A percentile compares a stretch with the other conserved stretches of the same genome.
Evolutionary conservation across 23 tunicate species (phyloP).

Genomic region (Corella eumyota): DNA sequence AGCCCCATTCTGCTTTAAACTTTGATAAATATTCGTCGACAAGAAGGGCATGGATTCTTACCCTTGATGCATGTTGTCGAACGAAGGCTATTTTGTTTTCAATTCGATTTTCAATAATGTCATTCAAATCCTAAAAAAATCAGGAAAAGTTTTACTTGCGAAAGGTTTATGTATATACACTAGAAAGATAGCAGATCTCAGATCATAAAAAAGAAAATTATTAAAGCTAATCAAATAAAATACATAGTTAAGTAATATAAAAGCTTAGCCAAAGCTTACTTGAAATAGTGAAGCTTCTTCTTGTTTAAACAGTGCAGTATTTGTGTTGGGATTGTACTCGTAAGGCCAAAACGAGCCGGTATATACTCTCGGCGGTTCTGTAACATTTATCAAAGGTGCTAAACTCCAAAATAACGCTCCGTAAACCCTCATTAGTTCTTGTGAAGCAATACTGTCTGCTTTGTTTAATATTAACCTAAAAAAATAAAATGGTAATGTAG

Average conservation of each 20-base stretch:
- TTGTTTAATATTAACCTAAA: conserved; percentile 42
- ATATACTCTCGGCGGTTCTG: conserved; percentile 55
- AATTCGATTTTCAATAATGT: conserved; percentile 39
- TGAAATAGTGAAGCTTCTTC: conserved; percentile 42
- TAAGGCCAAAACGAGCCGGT: conserved; percentile 57
- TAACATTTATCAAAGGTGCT: conserved; percentile 62
- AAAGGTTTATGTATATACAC: neutral
- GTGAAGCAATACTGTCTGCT: conserved; percentile 59
- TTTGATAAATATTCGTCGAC: conserved; percentile 36
- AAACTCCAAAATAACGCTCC: conserved; percentile 64
- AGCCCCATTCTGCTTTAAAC: conserved; percentile 19
- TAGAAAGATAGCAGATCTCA: too few relatives aligned
- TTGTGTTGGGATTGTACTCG: conserved; percentile 49
- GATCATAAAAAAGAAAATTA: too few relatives aligned
- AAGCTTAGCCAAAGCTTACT: too few relatives aligned
- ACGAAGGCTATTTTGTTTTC: conserved; percentile 57
- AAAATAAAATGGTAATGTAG: neutral
- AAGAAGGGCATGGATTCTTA: conserved; percentile 41
- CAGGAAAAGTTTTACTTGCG: neutral
- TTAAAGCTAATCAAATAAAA: too few relatives aligned
- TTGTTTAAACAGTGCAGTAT: conserved; percentile 32
- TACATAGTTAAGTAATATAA: too few relatives aligned
- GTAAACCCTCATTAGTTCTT: conserved; percentile 56
- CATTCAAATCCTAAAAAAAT: conserved; percentile 30
- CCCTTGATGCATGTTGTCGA: conserved; percentile 42